A percentile compares a stretch with the other conserved stretches of the same genome.
These are phyloP conservation scores for Callyntrura sp. DNA, from an alignment of 2,888 invertebrate species.

Conservation along the genomic window DNA sequence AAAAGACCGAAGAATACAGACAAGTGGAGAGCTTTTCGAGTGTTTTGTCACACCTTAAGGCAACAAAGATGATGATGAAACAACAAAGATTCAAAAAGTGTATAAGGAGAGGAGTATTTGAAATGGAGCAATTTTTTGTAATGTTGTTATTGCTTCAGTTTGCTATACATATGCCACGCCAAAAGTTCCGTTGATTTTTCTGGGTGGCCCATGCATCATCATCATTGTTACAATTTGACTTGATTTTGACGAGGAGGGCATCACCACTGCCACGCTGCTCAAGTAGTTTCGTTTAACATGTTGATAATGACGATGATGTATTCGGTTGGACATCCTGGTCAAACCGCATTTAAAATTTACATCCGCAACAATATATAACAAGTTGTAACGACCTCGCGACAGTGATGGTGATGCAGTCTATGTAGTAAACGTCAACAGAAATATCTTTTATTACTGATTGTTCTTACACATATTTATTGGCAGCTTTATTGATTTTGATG, in stretches of 20 bases:
- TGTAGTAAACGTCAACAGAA: slow-evolving; percentile 32
- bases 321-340: slow-evolving; percentile 42
- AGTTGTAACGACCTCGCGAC: neutral
- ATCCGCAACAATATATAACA: neutral
- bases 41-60: slow-evolving; percentile 72
- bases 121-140: slow-evolving; percentile 37
- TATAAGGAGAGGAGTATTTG: neutral
- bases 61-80: slow-evolving; percentile 4
- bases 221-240: slow-evolving; percentile 47
- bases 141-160: neutral
- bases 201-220: slow-evolving; percentile 71
- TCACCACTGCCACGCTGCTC: slow-evolving; percentile 1
- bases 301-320: neutral
- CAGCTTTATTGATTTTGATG: slow-evolving; percentile 31
- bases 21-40: slow-evolving; percentile 49
- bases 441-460: slow-evolving; percentile 27
- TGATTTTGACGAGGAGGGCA: slow-evolving; percentile 46
- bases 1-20: slow-evolving; percentile 21
- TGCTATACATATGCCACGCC: slow-evolving; percentile 37
- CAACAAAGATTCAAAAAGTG: neutral
- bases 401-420: neutral
- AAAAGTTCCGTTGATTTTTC: slow-evolving; percentile 57
- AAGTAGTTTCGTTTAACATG: neutral
- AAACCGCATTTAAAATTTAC: slow-evolving; percentile 30
- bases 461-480: neutral